Evolutionary conservation across 2,797 vertebrate genomes (phyloP).

Genomic region (Tarsius wallacei): DNA sequence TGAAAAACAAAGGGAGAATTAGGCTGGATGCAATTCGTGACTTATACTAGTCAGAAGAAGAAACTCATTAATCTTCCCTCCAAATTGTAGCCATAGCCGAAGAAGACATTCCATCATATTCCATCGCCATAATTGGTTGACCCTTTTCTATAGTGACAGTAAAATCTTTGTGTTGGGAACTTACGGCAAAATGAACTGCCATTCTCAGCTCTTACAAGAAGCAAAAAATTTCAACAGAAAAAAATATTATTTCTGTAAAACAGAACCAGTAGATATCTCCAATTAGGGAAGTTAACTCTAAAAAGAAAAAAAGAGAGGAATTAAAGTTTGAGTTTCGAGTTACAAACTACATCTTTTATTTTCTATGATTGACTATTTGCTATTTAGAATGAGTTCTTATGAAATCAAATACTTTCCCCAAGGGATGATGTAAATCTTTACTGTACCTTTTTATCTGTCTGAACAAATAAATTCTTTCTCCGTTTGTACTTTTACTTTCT

Average conservation of each 20-base stretch:
- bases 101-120: background rate
- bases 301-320: background rate
- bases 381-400: conserved; percentile 72
- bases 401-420: conserved; percentile 52
- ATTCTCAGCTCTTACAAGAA: conserved; percentile 35
- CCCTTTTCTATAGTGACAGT: conserved; percentile 15
- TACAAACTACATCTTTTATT: conserved; percentile 46
- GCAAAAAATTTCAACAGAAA: conserved; percentile 56
- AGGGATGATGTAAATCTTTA: conserved; percentile 72
- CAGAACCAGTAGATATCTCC: background rate
- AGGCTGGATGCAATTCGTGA: background rate
- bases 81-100: background rate
- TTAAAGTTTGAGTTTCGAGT: conserved; percentile 52
- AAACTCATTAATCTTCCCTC: conserved; percentile 51
- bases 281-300: conserved; percentile 13
- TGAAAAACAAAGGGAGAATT: background rate
- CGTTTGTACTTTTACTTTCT: conserved; percentile 52
- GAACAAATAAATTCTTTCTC: conserved; percentile 78
- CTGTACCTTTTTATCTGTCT: conserved; percentile 62
- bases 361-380: conserved; percentile 55
- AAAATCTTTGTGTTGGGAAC: conserved; percentile 18
- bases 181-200: conserved; percentile 10
- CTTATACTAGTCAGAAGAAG: conserved; percentile 61
- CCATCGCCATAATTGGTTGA: background rate
- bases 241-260: conserved; percentile 62